Evolutionary conservation across 2,113 vertebrate species (phyloP).

Genomic region (Oncorhynchus nerka): DNA sequence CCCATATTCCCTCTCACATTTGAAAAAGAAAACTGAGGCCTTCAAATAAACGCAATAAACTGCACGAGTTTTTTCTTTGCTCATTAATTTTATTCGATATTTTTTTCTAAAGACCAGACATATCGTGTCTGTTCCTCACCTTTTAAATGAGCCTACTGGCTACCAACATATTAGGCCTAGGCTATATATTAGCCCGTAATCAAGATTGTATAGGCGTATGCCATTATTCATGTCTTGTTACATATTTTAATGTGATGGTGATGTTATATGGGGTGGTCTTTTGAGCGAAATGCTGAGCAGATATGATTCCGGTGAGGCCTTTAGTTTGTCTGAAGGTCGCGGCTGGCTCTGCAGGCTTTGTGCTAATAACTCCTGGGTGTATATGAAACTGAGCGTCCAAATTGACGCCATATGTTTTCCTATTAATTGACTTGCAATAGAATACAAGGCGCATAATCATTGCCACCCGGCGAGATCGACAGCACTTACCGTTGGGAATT

Average conservation of each 20-base stretch:
- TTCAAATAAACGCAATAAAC: not conserved
- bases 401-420: conserved; percentile 98
- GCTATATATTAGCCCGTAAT: not conserved
- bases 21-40: not conserved
- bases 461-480: conserved; percentile 77
- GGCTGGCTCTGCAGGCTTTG: conserved; percentile 29
- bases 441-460: conserved; percentile 85
- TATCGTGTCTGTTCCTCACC: not conserved
- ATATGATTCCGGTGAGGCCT: conserved; percentile 71
- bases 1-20: conserved; percentile 1
- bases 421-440: conserved; percentile 91
- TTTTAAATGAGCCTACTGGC: not conserved
- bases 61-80: too few relatives aligned
- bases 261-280: conserved; percentile 56
- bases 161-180: not conserved
- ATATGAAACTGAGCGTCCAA: conserved; percentile 80
- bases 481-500: conserved; percentile 82
- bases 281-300: conserved; percentile 58
- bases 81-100: too few relatives aligned
- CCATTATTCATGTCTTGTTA: not conserved
- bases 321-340: conserved; percentile 78
- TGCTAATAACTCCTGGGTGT: conserved; percentile 79
- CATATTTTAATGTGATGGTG: conserved; percentile 48
- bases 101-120: not conserved
- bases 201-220: not conserved